phyloP scores from a whole-genome alignment of 2,888 invertebrate species.

The Drosophila anomelani region DNA sequence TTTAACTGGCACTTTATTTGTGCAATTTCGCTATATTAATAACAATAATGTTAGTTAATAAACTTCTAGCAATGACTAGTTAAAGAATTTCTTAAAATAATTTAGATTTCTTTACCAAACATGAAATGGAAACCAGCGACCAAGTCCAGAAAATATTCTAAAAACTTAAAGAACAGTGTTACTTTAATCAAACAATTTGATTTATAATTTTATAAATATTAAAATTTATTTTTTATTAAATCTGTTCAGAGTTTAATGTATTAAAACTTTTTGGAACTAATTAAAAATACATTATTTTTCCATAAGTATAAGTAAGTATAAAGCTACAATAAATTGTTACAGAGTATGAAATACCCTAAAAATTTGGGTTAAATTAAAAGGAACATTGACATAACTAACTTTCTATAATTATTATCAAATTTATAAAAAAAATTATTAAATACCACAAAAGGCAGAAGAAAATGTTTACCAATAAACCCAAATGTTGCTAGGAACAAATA shows the following conservation, averaged over 20 bases:
- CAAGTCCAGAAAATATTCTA: too few species aligned
- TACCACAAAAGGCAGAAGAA: too few species aligned
- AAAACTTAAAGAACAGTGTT: too few species aligned
- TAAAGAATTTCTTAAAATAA: background rate
- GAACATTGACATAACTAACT: background rate
- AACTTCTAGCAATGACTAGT: background rate
- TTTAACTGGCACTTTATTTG: background rate
- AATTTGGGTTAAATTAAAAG: background rate
- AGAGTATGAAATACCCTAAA: too few species aligned
- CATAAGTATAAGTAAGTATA: background rate
- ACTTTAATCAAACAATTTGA: too few species aligned
- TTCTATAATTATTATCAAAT: background rate
- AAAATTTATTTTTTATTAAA: background rate
- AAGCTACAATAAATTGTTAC: too few species aligned
- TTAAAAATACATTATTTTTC: too few species aligned
- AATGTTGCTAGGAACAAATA: too few species aligned
- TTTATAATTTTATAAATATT: background rate
- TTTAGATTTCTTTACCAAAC: background rate
- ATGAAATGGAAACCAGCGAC: too few species aligned
- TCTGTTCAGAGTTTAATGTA: background rate
- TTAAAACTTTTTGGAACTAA: background rate
- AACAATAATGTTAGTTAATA: background rate
- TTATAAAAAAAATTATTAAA: background rate
- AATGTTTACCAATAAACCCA: background rate
- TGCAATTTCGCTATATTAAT: background rate